Conservation (phyloP, 2,888 invertebrate genomes). For the Gasteruption jaculator region DNA sequence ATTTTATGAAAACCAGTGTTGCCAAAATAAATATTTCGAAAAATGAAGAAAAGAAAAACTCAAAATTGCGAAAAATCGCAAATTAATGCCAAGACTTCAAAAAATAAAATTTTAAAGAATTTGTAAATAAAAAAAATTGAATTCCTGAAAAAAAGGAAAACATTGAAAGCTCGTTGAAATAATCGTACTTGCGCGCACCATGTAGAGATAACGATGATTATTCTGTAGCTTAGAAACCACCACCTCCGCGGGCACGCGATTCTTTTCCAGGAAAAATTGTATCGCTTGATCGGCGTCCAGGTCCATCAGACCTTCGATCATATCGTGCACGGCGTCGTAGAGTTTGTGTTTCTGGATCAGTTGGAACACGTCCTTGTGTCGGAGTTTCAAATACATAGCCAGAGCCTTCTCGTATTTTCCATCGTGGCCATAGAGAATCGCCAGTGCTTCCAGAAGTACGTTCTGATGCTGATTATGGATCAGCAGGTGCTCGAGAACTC, state of each 20-base stretch:
- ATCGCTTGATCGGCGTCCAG: conserved; percentile 81
- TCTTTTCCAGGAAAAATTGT: conserved; percentile 72
- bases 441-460: conserved; percentile 79
- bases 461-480: conserved; percentile 67
- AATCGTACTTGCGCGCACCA: conserved; percentile 55
- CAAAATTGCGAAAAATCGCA: neutral
- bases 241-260: conserved; percentile 69
- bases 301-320: conserved; percentile 84
- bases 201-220: conserved; percentile 70
- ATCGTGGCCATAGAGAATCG: conserved; percentile 82
- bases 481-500: conserved; percentile 75
- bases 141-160: neutral
- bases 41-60: too few relatives aligned
- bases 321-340: conserved; percentile 77
- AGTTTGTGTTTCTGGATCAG: conserved; percentile 81
- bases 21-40: too few relatives aligned
- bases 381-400: conserved; percentile 81
- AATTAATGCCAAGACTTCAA: neutral
- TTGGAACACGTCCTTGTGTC: conserved; percentile 86
- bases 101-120: too few relatives aligned
- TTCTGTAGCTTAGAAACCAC: conserved; percentile 77
- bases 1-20: too few relatives aligned
- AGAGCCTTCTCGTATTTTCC: conserved; percentile 88
- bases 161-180: neutral
- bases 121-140: neutral